Evolutionary conservation across 2,113 vertebrate genomes (phyloP).

Genomic region (Perca fluviatilis): DNA sequence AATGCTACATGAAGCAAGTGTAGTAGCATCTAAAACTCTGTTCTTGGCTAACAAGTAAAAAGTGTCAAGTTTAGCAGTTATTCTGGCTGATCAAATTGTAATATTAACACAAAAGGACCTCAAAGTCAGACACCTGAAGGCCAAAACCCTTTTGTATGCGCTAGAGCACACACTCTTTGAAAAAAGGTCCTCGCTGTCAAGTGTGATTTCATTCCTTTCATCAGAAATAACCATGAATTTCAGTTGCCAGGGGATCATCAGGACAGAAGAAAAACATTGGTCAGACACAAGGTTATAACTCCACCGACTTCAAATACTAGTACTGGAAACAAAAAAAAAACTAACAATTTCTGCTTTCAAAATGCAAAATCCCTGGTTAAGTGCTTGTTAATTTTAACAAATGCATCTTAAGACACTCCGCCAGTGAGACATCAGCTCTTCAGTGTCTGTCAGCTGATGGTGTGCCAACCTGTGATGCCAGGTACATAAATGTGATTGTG

Average conservation of each 20-base stretch:
- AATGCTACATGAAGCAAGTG: neutral
- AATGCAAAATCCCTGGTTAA: neutral
- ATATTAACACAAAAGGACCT: neutral
- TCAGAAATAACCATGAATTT: neutral
- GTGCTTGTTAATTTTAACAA: neutral
- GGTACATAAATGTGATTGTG: neutral
- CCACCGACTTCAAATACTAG: neutral
- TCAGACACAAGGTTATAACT: neutral
- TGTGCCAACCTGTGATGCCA: neutral
- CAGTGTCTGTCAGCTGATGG: neutral
- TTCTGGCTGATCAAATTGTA: neutral
- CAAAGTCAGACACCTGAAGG: conserved; percentile 19
- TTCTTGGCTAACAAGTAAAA: neutral
- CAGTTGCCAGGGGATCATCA: neutral
- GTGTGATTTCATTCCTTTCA: neutral
- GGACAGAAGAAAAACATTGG: neutral
- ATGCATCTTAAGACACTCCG: neutral
- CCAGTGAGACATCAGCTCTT: neutral
- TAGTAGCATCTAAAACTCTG: neutral
- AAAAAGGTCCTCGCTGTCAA: neutral
- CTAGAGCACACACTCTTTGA: neutral
- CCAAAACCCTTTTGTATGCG: neutral
- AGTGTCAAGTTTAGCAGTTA: neutral
- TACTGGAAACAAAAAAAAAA: no score
- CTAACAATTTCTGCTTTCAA: neutral